Conservation (phyloP, 2,113 vertebrate species). For the Sylvietta virens region DNA sequence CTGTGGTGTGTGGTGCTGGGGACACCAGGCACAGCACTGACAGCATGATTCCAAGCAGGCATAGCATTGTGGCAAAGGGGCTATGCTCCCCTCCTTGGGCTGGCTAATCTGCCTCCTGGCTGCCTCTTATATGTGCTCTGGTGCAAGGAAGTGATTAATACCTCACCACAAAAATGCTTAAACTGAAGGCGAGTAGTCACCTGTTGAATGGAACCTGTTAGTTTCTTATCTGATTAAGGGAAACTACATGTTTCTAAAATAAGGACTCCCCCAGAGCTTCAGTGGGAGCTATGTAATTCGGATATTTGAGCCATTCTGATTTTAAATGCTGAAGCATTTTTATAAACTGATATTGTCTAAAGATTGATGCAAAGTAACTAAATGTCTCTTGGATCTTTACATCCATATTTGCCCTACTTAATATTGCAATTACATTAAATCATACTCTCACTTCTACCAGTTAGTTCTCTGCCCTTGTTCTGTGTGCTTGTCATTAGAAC, state of each 20-base stretch:
- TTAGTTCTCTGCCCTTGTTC: neutral
- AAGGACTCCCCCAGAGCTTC: neutral
- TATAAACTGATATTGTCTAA: neutral
- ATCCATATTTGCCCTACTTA: neutral
- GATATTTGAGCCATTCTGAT: neutral
- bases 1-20: rapidly evolving
- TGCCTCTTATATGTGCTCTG: conserved; percentile 7
- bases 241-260: conserved; percentile 43
- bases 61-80: neutral
- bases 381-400: neutral
- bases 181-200: conserved; percentile 7
- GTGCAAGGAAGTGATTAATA: conserved; percentile 53
- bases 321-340: neutral
- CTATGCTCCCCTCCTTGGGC: neutral
- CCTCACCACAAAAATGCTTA: neutral
- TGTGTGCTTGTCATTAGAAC: neutral
- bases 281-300: neutral
- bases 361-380: neutral
- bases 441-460: neutral
- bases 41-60: neutral
- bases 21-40: neutral
- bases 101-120: neutral
- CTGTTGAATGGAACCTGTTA: conserved; percentile 32
- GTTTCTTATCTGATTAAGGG: conserved; percentile 33
- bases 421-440: neutral